Conservation (phyloP, 2,113 vertebrate genomes). For the Rhipidura dahli region DNA sequence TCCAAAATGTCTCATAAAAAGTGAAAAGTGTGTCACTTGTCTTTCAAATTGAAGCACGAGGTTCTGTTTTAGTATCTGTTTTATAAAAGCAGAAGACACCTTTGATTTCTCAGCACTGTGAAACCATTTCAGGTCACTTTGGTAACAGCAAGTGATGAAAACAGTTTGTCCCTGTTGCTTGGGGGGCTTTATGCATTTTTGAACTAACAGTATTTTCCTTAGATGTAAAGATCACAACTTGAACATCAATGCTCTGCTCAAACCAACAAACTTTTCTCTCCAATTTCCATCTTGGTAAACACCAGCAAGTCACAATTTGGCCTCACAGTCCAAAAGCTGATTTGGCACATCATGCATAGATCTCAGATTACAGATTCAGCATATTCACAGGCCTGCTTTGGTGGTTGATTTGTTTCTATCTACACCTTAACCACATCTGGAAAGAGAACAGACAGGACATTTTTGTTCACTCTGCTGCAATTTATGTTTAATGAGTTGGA, state of each 20-base stretch:
- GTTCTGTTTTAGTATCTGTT: background rate
- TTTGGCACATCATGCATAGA: accelerated
- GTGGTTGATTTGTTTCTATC: background rate
- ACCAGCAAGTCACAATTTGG: background rate
- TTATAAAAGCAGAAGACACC: background rate
- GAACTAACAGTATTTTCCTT: background rate
- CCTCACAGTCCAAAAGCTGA: background rate
- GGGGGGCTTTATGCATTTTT: background rate
- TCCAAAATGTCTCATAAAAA: background rate
- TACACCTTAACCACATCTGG: background rate
- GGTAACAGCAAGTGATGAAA: background rate
- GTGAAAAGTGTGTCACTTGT: accelerated
- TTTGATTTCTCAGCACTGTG: background rate
- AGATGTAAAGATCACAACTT: no score
- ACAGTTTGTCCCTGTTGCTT: background rate
- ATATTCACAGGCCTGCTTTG: background rate
- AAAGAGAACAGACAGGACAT: background rate
- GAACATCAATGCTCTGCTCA: background rate
- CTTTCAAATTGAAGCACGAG: background rate
- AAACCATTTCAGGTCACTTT: background rate
- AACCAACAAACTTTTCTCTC: background rate
- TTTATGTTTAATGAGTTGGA: background rate
- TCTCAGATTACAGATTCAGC: background rate
- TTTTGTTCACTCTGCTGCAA: background rate
- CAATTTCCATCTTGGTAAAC: background rate